Evolutionary conservation across 2,113 vertebrate species (phyloP), one percentile per base, ranked within the genome.

Genomic region (Blennius ocellaris): DNA sequence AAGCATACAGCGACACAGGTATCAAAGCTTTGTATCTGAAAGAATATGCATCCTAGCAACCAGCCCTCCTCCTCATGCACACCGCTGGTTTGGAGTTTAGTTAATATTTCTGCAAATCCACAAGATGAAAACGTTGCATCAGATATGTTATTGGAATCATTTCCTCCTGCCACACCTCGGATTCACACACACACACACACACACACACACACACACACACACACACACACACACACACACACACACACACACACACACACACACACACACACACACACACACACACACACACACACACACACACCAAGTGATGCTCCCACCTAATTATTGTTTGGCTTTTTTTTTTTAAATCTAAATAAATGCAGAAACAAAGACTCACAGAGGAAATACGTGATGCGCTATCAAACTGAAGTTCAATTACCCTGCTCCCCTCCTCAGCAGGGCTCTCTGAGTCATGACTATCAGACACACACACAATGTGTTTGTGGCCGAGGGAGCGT

Each of bases 41-140:
- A 64, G 54, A 81, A 78, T 78, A 83, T 72, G 85, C 76, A 80
- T 45, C 86, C 88, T 85, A 88, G 88, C 88, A 85, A 83, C 87
- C 67, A 71, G 69, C 76, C 70, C 68, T 76, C 82, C 76, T 82
- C 84, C 71, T 86, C 87, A 54, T 71, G 69, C 44, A 21, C 81
- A 73, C 69, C 55, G 10, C 82, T 78, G 80, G 63, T 71, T 76
- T 74, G 59, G 60, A 48, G 54, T 21, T 48, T n/a, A 15, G 41
- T 36, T 63, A 62, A 43, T 63, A 10, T 71, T 17, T 21, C 44
- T 40, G 17, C 44, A 6, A 30, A 44, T 49, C 60, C n/a, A 39
- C 21, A 30, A 17, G 44, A 21, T 3, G 50, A 47, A 7, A 64
- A 75, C 50, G 21, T 30, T 30, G 4, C 21, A 30, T 30, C 21